Evolutionary conservation across 2,113 vertebrate genomes (phyloP), one percentile per base, ranked within the genome.

Genomic region (Piprites chloris): DNA sequence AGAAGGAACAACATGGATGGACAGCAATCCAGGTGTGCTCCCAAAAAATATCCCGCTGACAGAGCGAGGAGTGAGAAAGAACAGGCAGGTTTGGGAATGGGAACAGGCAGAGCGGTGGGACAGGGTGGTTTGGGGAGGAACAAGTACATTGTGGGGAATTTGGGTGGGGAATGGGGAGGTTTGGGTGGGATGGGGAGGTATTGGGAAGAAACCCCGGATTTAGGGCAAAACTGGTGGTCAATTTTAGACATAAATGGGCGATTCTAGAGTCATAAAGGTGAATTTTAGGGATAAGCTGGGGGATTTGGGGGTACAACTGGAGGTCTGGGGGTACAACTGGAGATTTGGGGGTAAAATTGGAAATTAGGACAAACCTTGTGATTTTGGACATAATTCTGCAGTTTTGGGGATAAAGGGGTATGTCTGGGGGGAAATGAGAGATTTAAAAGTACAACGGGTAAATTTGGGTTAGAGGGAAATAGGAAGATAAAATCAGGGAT

Each of bases 221-320:
- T 32, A 35, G 14, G n/a, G 21, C 10, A 63, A 47, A 90, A 17
- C 22, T 11, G 4, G 8, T 28, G n/a, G 0, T 16, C 14, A 16
- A 19, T 69, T 24, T 84, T 19, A 76, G 30, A 56, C 11, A 27
- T 2, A 23, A 4, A 4, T 9, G n/a, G 14, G 26, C 20, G 28
- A 15, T 69, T 69, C 41, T 14, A 30, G 35, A 52, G 30, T 68
- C 68, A 32, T 27, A 55, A 49, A 32, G 4, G 39, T 3, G 2
- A 37, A 71, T 37, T 63, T 49, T 42, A 56, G 22, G 32, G 49
- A 9, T 37, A 11, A 69, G 49, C 14, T 32, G n/a, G 21, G 8
- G 12, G 5, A 4, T 33, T 47, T 39, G 26, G 5, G 6, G 11
- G 3, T 8, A 10, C 35, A 62, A 41, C 0, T 0, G 9, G 24